phyloP scores from a whole-genome alignment of 35 echinoderm and acorn worm species.

The Ophiothrix spiculata region DNA sequence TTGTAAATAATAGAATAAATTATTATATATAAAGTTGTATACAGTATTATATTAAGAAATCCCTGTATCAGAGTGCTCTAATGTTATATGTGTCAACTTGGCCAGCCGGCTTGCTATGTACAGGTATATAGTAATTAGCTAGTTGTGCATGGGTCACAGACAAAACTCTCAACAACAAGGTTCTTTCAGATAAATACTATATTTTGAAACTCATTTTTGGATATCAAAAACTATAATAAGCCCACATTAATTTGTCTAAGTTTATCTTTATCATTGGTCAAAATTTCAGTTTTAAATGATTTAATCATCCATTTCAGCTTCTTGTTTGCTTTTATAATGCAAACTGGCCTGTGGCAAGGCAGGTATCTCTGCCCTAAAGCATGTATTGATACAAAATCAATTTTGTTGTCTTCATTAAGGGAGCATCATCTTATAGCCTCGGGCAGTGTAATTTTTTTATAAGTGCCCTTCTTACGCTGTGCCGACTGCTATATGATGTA shows the following conservation, averaged over 20 bases:
- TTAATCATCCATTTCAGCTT: neutral
- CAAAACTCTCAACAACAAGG: neutral
- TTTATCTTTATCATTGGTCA: neutral
- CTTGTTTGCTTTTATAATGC: neutral
- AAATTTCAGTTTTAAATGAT: neutral
- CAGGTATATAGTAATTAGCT: neutral
- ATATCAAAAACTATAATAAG: neutral
- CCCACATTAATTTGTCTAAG: neutral
- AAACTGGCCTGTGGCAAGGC: too few species aligned
- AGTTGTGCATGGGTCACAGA: neutral
- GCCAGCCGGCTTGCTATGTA: neutral
- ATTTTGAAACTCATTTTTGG: neutral
- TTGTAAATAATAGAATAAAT: neutral
- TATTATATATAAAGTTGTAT: neutral
- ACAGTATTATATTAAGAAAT: neutral
- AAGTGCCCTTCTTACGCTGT: conserved; percentile 1
- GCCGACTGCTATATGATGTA: neutral
- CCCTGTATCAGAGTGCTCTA: neutral
- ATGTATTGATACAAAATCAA: too few species aligned
- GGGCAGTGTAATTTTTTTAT: conserved; percentile 1
- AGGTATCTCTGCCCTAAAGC: too few species aligned
- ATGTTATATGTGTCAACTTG: neutral
- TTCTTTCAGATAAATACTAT: neutral
- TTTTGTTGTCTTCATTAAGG: neutral
- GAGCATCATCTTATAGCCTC: neutral